A percentile compares a stretch with the other conserved stretches of the same genome.
phyloP scores from a whole-genome alignment of 2,797 vertebrate genomes.

The Loriculus beryllinus region DNA sequence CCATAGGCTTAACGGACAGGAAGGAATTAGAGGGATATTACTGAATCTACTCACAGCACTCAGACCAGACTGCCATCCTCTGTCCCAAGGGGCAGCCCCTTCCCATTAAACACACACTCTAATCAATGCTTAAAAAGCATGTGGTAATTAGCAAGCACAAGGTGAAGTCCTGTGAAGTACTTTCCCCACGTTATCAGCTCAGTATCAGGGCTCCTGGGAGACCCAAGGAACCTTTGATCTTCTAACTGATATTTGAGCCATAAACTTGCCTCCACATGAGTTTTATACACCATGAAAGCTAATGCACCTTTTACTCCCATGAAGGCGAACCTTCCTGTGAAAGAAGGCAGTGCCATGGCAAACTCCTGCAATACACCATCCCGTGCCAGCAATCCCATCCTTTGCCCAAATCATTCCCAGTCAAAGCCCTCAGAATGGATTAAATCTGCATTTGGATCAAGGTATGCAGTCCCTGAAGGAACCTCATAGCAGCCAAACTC shows the following conservation, averaged over 20 bases:
- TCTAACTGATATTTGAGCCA: background rate
- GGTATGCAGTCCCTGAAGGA: background rate
- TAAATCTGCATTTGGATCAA: accelerated
- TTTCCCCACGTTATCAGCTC: background rate
- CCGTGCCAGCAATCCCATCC: background rate
- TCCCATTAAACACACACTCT: background rate
- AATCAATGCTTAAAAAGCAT: conserved; percentile 26
- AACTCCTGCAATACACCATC: background rate
- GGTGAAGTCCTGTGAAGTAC: conserved; percentile 14
- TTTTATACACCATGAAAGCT: background rate
- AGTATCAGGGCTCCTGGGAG: conserved; percentile 10
- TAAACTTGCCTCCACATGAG: background rate
- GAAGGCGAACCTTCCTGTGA: background rate
- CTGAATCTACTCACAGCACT: background rate
- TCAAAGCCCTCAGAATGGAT: background rate
- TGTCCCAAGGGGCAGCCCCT: background rate
- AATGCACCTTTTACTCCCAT: background rate
- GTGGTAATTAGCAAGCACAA: conserved; percentile 23
- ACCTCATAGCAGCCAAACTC: background rate
- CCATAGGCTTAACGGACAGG: background rate
- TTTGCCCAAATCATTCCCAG: background rate
- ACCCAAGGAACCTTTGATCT: conserved; percentile 29
- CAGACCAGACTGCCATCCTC: accelerated
- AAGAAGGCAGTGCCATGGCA: background rate
- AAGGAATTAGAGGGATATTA: background rate